Conservation (phyloP, 2,888 invertebrate species). For the Eugnorisma glareosa region DNA sequence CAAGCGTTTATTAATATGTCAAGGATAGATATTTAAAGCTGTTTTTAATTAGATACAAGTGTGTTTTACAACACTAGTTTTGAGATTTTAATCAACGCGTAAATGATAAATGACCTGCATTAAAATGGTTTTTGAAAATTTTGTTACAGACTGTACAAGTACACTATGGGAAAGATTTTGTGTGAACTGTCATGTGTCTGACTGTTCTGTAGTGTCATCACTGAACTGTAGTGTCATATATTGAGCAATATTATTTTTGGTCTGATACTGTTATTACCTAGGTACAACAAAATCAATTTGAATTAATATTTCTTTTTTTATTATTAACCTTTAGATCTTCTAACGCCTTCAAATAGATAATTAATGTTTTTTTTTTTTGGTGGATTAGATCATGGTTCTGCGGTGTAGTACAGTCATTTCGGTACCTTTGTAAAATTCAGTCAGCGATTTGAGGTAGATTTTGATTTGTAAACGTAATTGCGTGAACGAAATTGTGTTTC, state of each 20-base stretch:
- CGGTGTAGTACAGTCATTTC: slow-evolving; percentile 13
- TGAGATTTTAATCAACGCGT: background rate
- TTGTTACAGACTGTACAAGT: no score
- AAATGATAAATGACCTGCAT: no score
- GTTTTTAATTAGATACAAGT: slow-evolving; percentile 25
- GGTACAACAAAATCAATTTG: background rate
- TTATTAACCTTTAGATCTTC: background rate
- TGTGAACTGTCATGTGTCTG: no score
- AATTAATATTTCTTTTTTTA: background rate
- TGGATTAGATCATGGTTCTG: background rate
- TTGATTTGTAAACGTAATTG: slow-evolving; percentile 4
- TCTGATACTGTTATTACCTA: background rate
- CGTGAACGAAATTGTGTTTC: background rate
- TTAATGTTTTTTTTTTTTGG: background rate
- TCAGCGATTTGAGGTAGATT: slow-evolving; percentile 20
- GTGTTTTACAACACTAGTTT: slow-evolving; percentile 5
- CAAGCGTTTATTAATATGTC: slow-evolving; percentile 57
- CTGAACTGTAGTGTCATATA: no score
- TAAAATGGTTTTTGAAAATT: no score
- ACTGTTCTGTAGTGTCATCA: no score
- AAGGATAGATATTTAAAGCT: slow-evolving; percentile 53
- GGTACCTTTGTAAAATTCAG: slow-evolving; percentile 29
- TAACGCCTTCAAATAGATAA: background rate
- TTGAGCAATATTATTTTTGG: no score
- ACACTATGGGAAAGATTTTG: no score